phyloP scores from a whole-genome alignment of 2,797 vertebrate species.

The Sciaenops ocellatus region DNA sequence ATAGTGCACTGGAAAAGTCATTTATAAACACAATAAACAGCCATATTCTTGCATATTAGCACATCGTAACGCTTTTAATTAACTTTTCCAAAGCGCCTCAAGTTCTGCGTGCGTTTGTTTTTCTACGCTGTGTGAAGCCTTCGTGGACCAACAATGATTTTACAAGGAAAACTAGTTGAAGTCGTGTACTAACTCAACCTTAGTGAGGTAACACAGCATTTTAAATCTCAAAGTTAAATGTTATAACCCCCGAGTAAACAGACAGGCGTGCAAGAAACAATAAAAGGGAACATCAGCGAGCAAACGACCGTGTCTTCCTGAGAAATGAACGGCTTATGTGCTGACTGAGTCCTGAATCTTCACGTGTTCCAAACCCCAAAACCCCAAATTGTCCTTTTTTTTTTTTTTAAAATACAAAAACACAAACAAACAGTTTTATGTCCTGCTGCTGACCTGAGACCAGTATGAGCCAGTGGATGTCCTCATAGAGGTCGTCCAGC shows the following conservation, averaged over 20 bases:
- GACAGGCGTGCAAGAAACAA: not conserved
- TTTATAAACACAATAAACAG: slow-evolving; percentile 45
- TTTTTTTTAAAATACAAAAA: too few species aligned
- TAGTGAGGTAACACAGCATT: not conserved
- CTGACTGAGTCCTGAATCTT: not conserved
- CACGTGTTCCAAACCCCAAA: not conserved
- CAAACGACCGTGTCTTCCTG: not conserved
- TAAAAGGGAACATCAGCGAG: not conserved
- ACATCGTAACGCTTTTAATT: not conserved
- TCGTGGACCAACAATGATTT: not conserved
- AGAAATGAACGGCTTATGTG: not conserved
- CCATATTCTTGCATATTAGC: slow-evolving; percentile 9
- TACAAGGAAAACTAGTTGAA: not conserved
- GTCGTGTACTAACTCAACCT: not conserved
- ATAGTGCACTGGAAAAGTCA: slow-evolving; percentile 37
- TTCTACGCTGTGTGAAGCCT: not conserved
- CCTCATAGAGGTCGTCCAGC: slow-evolving; percentile 98
- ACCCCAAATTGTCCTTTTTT: not conserved
- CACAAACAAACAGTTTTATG: not conserved
- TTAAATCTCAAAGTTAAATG: too few species aligned
- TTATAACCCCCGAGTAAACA: not conserved
- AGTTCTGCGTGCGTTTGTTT: not conserved
- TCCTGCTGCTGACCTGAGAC: slow-evolving; percentile 91
- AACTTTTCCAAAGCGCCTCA: not conserved
- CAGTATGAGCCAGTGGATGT: slow-evolving; percentile 99